phyloP scores from a whole-genome alignment of 2,888 invertebrate genomes.

The Capitulum mitella region DNA sequence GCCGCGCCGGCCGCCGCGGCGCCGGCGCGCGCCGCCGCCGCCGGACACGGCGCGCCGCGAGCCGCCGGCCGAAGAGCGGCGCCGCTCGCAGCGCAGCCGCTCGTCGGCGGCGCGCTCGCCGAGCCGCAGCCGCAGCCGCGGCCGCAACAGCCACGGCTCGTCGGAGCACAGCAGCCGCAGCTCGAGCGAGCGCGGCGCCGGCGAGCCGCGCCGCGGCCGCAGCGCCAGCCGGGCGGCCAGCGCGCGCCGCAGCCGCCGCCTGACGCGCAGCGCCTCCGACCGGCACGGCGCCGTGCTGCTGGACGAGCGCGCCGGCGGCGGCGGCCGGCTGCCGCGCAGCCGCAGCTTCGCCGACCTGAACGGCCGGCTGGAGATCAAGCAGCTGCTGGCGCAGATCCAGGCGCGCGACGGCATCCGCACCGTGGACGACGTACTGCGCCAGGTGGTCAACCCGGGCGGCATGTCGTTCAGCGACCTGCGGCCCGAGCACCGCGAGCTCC shows the following conservation, averaged over 20 bases:
- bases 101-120: not conserved
- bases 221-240: slow-evolving; percentile 33
- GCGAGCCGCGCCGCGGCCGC: slow-evolving; percentile 34
- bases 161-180: slow-evolving; percentile 26
- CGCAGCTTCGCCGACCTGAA: slow-evolving; percentile 50
- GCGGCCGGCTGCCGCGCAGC: slow-evolving; percentile 34
- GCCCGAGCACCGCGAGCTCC: slow-evolving; percentile 82
- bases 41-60: slow-evolving; percentile 28
- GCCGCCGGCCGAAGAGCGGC: slow-evolving; percentile 14
- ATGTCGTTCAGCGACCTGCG: slow-evolving; percentile 90
- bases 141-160: slow-evolving; percentile 18
- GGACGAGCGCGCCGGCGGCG: not conserved
- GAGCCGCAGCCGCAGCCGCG: not conserved
- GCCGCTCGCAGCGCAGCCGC: slow-evolving; percentile 19
- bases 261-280: slow-evolving; percentile 32
- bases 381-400: slow-evolving; percentile 37
- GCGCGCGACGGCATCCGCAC: slow-evolving; percentile 68
- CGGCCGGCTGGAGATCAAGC: slow-evolving; percentile 51
- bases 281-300: slow-evolving; percentile 29
- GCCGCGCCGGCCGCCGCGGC: slow-evolving; percentile 34
- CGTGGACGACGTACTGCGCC: slow-evolving; percentile 62
- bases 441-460: slow-evolving; percentile 82
- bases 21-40: slow-evolving; percentile 30
- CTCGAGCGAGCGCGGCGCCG: slow-evolving; percentile 30
- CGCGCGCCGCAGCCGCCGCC: slow-evolving; percentile 29